A percentile compares a stretch with the other conserved stretches of the same genome.
Evolutionary conservation across 2,113 vertebrate genomes (phyloP).

Genomic region (Halichoerus grypus): DNA sequence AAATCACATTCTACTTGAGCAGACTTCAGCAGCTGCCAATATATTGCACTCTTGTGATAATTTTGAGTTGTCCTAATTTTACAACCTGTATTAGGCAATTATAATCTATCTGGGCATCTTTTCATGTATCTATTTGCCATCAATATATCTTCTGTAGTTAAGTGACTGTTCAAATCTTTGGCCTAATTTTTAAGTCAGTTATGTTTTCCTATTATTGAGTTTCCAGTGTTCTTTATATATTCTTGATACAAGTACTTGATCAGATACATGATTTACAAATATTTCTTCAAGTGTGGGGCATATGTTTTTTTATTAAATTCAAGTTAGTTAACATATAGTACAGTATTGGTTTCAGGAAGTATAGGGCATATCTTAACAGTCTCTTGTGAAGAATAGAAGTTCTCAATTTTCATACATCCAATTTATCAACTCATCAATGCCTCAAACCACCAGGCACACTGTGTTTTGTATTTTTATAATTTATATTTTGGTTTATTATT

Average conservation of each 20-base stretch:
- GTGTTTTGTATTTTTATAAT: not conserved
- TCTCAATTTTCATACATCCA: not conserved
- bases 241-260: not conserved
- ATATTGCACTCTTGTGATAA: not conserved
- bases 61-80: not conserved
- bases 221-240: not conserved
- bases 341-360: too few relatives aligned
- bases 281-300: not conserved
- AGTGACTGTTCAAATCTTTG: not conserved
- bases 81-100: not conserved
- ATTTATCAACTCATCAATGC: not conserved
- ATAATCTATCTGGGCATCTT: not conserved
- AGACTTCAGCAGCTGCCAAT: not conserved
- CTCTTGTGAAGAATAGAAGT: not conserved
- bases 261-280: not conserved
- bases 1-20: not conserved
- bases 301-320: not conserved
- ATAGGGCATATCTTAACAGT: not conserved
- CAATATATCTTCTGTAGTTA: not conserved
- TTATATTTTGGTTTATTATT: not conserved
- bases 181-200: not conserved
- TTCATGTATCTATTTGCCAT: not conserved
- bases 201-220: not conserved
- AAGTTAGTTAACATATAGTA: too few relatives aligned
- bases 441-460: not conserved